Base-by-base conservation (phyloP, 2,888 invertebrate species). In the Drosophila merina region DNA sequence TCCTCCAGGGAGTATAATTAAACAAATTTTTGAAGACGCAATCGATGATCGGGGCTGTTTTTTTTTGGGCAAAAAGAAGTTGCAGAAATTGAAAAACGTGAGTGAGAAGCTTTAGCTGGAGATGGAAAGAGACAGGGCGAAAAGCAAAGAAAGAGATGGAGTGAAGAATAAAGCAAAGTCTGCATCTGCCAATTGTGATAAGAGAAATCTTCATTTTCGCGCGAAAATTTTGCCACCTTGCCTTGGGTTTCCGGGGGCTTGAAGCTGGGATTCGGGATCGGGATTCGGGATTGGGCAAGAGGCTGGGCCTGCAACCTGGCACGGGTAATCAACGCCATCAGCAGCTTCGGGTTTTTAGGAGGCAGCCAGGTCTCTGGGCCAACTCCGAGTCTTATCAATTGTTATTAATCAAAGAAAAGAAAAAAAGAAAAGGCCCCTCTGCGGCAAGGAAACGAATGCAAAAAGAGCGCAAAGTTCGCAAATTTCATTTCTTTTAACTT, bases 321-420 rank as follows among this genome's bases (percentile, higher is more conserved):
- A 44, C 54, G 62, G 62, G 56, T 57, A 82, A 86, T 86, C 81
- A 83, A 75, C 81, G 84, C 77, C 84, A 86, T 79, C 81, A 82
- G 79, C 82, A 70, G 80, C 74, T 67, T 48, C 58, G 56, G 50
- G 50, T 51, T 42, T 42, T 59, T 44, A 36, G 38, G 51, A 28
- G 28, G 40, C 30, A 31, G 71, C 54, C 20, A 57, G 49, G 45
- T 57, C 57, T 72, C 52, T 38, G 30, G n/a, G n/a, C n/a, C n/a
- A n/a, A n/a, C n/a, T n/a, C n/a, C n/a, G n/a, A n/a, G 25, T 28
- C 59, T 76, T 88, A 89, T 82, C 88, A 81, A 76, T 84, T 88
- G 89, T 89, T 90, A 90, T 89, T 89, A 88, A 88, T 88, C 88
- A 79, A 82, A 82, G 84, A 79, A 77, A 81, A 76, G 79, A 74